A percentile compares a stretch with the other conserved stretches of the same genome.
Evolutionary conservation across 2,113 vertebrate species (phyloP).

Genomic region (Ondatra zibethicus): DNA sequence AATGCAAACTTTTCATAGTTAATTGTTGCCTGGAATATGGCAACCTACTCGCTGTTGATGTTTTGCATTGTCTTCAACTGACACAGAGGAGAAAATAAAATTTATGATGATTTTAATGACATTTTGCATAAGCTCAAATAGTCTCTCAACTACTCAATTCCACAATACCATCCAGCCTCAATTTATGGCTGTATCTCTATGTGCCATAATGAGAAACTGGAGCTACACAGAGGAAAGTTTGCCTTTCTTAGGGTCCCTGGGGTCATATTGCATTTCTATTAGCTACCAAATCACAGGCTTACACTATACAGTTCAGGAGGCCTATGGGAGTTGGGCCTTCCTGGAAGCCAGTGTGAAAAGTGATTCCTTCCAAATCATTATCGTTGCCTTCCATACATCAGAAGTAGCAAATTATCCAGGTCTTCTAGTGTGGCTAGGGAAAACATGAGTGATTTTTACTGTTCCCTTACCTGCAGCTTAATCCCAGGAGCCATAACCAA

Average conservation of each 20-base stretch:
- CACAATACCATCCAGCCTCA: not conserved
- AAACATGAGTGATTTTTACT: not conserved
- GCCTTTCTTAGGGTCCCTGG: not conserved
- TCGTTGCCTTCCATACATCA: not conserved
- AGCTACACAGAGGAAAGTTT: not conserved
- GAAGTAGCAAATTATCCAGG: constrained; percentile 45
- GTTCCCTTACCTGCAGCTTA: not conserved
- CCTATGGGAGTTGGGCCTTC: constrained; percentile 38
- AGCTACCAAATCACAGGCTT: constrained; percentile 57
- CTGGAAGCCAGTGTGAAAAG: constrained; percentile 44
- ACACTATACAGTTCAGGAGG: constrained; percentile 44
- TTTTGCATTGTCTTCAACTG: not conserved
- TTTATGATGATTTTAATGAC: not conserved
- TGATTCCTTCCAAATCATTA: constrained; percentile 48
- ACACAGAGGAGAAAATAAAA: not conserved
- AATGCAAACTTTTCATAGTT: not conserved
- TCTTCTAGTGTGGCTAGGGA: not conserved
- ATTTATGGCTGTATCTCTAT: not conserved
- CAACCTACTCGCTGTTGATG: not conserved
- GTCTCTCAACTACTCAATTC: not conserved
- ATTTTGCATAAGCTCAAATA: constrained; percentile 1
- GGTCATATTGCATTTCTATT: constrained; percentile 43
- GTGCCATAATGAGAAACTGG: not conserved
- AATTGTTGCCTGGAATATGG: not conserved
- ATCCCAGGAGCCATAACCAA: not conserved